phyloP scores from a whole-genome alignment of 37 sponge, comb jelly and placozoan genomes.

The Bolinopsis microptera region DNA sequence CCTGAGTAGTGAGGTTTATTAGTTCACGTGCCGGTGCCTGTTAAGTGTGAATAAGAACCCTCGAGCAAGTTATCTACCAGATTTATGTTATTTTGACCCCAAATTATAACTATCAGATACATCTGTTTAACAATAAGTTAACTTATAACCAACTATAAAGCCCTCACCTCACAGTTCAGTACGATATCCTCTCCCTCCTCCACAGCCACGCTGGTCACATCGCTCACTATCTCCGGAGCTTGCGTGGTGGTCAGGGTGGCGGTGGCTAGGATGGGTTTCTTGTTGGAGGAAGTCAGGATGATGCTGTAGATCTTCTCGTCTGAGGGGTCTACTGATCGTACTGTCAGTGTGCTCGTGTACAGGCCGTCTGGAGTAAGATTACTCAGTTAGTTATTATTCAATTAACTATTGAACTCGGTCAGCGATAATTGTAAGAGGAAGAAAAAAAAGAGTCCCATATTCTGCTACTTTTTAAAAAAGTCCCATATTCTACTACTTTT shows the following conservation, averaged over 20 bases:
- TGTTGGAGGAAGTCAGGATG: conserved; percentile 9
- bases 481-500: too few relatives aligned
- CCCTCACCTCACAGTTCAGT: conserved; percentile 19
- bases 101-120: too few relatives aligned
- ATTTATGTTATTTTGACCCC: too few relatives aligned
- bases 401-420: too few relatives aligned
- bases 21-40: too few relatives aligned
- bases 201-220: background rate
- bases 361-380: background rate
- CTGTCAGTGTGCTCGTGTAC: background rate
- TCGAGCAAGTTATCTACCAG: too few relatives aligned
- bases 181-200: conserved; percentile 21
- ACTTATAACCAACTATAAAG: background rate
- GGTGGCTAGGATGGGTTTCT: conserved; percentile 20
- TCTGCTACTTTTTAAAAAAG: too few relatives aligned
- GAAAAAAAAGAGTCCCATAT: too few relatives aligned
- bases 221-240: background rate
- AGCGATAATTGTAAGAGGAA: too few relatives aligned
- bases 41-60: too few relatives aligned
- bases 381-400: too few relatives aligned
- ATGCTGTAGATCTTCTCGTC: conserved; percentile 29
- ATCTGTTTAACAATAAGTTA: too few relatives aligned
- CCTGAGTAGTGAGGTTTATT: background rate
- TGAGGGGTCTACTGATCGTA: background rate
- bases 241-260: background rate